Evolutionary conservation across 92 coral and sea anemone species (phyloP), one percentile per base, ranked within the genome.

Genomic region (Paragorgia papillata): DNA sequence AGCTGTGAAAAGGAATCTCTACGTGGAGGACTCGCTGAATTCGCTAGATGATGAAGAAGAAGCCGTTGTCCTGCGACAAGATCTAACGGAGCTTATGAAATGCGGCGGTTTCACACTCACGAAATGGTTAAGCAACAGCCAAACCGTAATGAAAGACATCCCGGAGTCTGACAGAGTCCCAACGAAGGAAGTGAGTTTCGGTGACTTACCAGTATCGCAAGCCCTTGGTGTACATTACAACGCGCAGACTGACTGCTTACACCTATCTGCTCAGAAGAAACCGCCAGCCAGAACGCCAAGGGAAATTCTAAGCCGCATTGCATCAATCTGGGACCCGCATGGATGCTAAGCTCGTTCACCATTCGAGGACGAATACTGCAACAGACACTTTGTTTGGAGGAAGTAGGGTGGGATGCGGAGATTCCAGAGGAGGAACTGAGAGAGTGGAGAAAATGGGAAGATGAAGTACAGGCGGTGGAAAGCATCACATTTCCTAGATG

Each of bases 1-100:
- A 41, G 89, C 82, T n/a, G 89, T 80, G 0, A 55, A 40, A 50
- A 55, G 76, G 66, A 66, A 78, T 24, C 39, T 78, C 43, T 77
- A 60, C 48, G 80, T 79, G 44, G 80, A 67, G 18, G 79, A 63
- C 30, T 78, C 80, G 25, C 74, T 66, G 50, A 80, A 80, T 27
- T 80, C 84, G 6, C 59, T 69, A 26, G 59, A 69, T 21, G 75
- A 69, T 49, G 75, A 69, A 49, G 7, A 24, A 9, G 60, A 69
- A 69, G 75, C 75, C 43, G n/a, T 69, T n/a, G 9, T 35, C 6
- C 41, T 69, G 46, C 59, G 60, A 32, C 73, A 22, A 21, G 54
- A 66, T 1, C 60, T 69, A 9, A 69, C 71, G 10, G 82, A 40
- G 25, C 62, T 77, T 27, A 80, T 80, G 71, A 44, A 80, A 15